Conservation (phyloP, 2,797 vertebrate species). For the Catamblyrhynchus diadema region DNA sequence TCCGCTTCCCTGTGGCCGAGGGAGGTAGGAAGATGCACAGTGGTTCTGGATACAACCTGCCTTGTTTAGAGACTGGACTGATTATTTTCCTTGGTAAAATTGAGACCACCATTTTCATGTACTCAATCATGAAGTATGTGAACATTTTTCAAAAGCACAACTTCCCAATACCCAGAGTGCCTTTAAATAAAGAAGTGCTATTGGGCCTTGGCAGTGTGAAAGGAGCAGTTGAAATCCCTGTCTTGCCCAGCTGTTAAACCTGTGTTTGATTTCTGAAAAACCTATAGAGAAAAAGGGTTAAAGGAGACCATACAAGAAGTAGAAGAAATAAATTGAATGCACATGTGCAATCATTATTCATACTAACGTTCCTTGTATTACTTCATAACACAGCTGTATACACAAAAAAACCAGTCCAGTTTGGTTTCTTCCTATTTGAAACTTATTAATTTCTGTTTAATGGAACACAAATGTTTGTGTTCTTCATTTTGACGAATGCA, state of each 20-base stretch:
- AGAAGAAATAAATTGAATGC: constrained; percentile 75
- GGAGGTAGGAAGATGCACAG: not conserved
- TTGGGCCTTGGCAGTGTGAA: constrained; percentile 1
- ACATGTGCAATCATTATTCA: constrained; percentile 74
- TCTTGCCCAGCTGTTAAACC: constrained; percentile 61
- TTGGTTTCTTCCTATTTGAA: constrained; percentile 68
- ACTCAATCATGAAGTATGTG: constrained; percentile 20
- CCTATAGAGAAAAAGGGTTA: constrained; percentile 62
- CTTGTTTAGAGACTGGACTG: not conserved
- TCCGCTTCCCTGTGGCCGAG: rapidly evolving
- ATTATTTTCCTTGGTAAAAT: not conserved
- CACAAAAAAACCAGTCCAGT: constrained; percentile 60
- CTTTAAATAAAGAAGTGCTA: constrained; percentile 50
- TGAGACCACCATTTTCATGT: not conserved
- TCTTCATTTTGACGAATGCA: constrained; percentile 58
- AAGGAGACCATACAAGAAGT: constrained; percentile 64
- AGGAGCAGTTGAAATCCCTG: constrained; percentile 33
- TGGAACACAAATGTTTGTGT: constrained; percentile 71
- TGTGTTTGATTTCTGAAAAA: constrained; percentile 68
- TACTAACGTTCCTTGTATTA: constrained; percentile 65
- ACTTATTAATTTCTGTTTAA: constrained; percentile 76
- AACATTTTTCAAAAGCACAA: constrained; percentile 52
- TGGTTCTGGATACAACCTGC: rapidly evolving
- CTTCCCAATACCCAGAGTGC: constrained; percentile 24
- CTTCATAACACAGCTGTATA: constrained; percentile 77